Conservation (phyloP, 2,797 vertebrate species). For the Lithobates pipiens region DNA sequence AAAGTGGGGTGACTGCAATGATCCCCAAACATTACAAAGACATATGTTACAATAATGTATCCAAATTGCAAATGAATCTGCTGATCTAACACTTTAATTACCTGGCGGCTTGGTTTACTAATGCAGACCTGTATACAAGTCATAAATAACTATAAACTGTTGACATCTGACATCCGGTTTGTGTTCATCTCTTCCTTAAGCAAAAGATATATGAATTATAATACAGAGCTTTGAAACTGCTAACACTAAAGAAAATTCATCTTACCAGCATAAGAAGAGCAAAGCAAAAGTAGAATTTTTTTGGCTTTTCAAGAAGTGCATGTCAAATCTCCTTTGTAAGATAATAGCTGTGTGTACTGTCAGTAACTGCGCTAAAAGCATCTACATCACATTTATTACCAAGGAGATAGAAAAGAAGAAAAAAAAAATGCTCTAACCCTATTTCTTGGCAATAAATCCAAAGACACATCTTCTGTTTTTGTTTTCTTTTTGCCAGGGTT, state of each 20-base stretch:
- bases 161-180: too few species aligned
- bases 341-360: not conserved
- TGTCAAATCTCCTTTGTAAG: not conserved
- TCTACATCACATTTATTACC: not conserved
- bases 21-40: too few species aligned
- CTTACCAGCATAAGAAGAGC: slow-evolving; percentile 4
- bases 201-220: too few species aligned
- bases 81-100: too few species aligned
- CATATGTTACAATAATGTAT: too few species aligned
- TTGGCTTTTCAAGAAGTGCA: not conserved
- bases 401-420: not conserved
- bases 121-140: too few species aligned
- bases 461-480: slow-evolving; percentile 12
- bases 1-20: too few species aligned
- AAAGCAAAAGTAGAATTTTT: not conserved
- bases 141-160: too few species aligned
- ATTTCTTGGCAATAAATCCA: slow-evolving; percentile 22
- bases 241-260: not conserved
- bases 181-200: too few species aligned
- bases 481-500: not conserved
- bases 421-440: slow-evolving; percentile 12
- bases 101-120: too few species aligned
- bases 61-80: too few species aligned
- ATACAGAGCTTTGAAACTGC: too few species aligned
- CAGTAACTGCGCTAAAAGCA: not conserved